Evolutionary conservation across 2,797 vertebrate species (phyloP).

Genomic region (Kryptolebias ocellatus): DNA sequence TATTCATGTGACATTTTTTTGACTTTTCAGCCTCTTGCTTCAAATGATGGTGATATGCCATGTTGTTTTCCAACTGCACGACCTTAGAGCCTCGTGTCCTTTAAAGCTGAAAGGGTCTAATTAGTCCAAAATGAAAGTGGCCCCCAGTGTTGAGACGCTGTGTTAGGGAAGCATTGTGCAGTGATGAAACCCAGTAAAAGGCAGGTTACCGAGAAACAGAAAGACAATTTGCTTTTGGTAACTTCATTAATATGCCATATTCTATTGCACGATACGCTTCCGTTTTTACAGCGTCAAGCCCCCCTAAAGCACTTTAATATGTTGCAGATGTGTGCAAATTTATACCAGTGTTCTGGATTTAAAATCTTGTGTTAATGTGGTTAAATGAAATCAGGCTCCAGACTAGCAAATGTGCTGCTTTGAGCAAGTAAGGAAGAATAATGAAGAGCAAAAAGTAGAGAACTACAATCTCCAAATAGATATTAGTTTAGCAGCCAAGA

Average conservation of each 20-base stretch:
- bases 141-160: background rate
- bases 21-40: slow-evolving; percentile 59
- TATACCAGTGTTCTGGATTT: slow-evolving; percentile 20
- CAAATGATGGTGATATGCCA: slow-evolving; percentile 12
- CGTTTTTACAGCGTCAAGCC: slow-evolving; percentile 14
- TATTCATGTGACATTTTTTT: slow-evolving; percentile 76
- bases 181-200: background rate
- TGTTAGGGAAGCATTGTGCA: background rate
- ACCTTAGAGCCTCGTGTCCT: slow-evolving; percentile 35
- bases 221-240: background rate
- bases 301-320: slow-evolving; percentile 7
- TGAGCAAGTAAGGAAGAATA: slow-evolving; percentile 12
- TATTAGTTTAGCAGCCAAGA: slow-evolving; percentile 41
- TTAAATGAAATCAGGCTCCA: slow-evolving; percentile 34
- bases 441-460: slow-evolving; percentile 36
- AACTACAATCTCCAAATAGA: slow-evolving; percentile 42
- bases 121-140: slow-evolving; percentile 27
- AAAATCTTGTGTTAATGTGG: slow-evolving; percentile 34
- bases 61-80: slow-evolving; percentile 26
- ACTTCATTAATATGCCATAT: background rate
- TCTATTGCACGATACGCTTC: background rate
- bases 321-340: slow-evolving; percentile 41
- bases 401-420: slow-evolving; percentile 11
- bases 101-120: slow-evolving; percentile 37
- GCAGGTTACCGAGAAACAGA: background rate